phyloP scores from a whole-genome alignment of 2,888 invertebrate species.

The Pimpla rufipes region DNA sequence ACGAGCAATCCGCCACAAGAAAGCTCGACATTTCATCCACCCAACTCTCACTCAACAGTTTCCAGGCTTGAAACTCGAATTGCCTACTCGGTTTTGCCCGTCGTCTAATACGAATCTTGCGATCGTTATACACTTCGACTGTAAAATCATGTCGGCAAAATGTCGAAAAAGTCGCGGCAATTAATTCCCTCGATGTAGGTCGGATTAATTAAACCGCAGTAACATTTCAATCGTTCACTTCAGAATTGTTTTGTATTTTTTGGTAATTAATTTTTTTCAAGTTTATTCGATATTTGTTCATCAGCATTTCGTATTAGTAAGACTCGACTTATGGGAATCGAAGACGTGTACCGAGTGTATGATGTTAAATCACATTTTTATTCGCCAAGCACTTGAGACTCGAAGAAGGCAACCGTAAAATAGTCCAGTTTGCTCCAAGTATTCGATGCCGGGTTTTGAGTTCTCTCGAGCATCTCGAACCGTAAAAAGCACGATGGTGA shows the following conservation, averaged over 20 bases:
- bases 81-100: not conserved
- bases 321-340: not conserved
- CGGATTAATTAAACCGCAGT: too few species aligned
- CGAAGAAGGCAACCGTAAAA: slow-evolving; percentile 1
- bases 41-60: slow-evolving; percentile 8
- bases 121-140: not conserved
- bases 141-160: not conserved
- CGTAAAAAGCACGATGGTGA: slow-evolving; percentile 1
- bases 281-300: too few species aligned
- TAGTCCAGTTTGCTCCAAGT: not conserved
- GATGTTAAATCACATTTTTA: not conserved
- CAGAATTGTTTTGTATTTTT: too few species aligned
- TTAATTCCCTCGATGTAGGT: too few species aligned
- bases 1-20: slow-evolving; percentile 40
- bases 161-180: too few species aligned
- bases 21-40: slow-evolving; percentile 34
- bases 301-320: not conserved
- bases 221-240: too few species aligned
- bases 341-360: not conserved
- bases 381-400: not conserved
- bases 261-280: too few species aligned
- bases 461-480: not conserved
- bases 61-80: not conserved
- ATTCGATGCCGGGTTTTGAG: not conserved
- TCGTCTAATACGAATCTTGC: slow-evolving; percentile 1